Percentiles rank a stretch among this genome's conserved stretches.
phyloP scores from a whole-genome alignment of 1,140 invertebrate species.

The Trissolcus basalis region DNA sequence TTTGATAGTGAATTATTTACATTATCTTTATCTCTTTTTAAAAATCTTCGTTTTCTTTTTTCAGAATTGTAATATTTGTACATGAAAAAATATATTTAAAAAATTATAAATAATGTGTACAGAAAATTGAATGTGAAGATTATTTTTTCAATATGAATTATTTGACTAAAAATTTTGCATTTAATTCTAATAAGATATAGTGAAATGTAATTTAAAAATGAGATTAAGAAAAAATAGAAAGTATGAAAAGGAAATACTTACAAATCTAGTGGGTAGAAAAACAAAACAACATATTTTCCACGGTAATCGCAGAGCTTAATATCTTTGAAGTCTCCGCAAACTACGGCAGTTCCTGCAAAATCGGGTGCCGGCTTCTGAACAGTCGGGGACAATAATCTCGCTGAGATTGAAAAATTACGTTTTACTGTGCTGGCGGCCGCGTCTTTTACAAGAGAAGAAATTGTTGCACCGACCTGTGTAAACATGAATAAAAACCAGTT shows the following conservation, averaged over 20 bases:
- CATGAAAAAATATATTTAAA: too few relatives aligned
- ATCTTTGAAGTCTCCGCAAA: conserved; percentile 92
- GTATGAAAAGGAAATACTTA: conserved; percentile 79
- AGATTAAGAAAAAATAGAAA: too few relatives aligned
- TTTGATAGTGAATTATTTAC: too few relatives aligned
- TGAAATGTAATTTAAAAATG: not conserved
- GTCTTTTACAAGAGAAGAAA: conserved; percentile 39
- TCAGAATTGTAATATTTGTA: too few relatives aligned
- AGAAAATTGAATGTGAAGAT: too few relatives aligned
- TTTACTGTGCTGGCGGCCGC: conserved; percentile 6
- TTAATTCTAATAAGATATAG: not conserved
- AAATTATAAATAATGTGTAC: too few relatives aligned
- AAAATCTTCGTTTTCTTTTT: too few relatives aligned
- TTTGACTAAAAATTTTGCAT: too few relatives aligned
- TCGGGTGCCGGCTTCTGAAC: conserved; percentile 90
- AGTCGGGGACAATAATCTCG: conserved; percentile 57
- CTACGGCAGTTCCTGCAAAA: conserved; percentile 91
- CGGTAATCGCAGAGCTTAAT: conserved; percentile 90
- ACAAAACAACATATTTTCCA: conserved; percentile 96
- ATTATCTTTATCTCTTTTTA: too few relatives aligned
- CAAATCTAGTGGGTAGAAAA: conserved; percentile 97
- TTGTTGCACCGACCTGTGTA: conserved; percentile 19
- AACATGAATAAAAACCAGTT: too few relatives aligned
- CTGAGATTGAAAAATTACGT: conserved; percentile 62
- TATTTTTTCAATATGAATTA: too few relatives aligned